Conservation (phyloP, 2,888 invertebrate genomes). For the Hirtodrosophila cameraria region DNA sequence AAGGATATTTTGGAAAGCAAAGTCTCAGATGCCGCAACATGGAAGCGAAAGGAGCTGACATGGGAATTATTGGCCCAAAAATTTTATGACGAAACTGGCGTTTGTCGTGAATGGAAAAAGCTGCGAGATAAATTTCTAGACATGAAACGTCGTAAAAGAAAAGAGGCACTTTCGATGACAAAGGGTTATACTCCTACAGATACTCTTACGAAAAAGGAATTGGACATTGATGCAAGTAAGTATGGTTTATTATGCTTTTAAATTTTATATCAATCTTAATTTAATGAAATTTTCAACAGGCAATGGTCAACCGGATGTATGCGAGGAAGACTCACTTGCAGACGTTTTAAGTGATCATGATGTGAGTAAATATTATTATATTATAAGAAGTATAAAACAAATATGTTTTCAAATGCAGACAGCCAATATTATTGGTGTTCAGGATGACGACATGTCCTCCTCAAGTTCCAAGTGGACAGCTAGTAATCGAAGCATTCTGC, state of each 20-base stretch:
- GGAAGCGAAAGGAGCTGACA: conserved; percentile 16
- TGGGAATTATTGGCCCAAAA: conserved; percentile 6
- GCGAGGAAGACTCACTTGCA: conserved; percentile 1
- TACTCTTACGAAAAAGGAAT: not conserved
- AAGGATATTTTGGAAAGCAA: conserved; percentile 18
- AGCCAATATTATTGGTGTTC: not conserved
- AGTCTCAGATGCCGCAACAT: conserved; percentile 11
- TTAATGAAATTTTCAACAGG: not conserved
- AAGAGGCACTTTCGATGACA: no score
- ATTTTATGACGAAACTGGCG: conserved; percentile 2
- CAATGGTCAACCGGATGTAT: not conserved
- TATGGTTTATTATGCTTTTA: no score
- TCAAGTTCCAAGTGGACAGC: conserved; percentile 12
- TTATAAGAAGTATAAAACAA: not conserved
- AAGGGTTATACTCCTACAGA: no score
- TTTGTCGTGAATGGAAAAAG: conserved; percentile 10
- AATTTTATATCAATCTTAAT: not conserved
- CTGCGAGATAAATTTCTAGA: conserved; percentile 15
- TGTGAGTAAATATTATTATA: not conserved
- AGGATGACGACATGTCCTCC: conserved; percentile 10
- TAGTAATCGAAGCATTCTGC: not conserved
- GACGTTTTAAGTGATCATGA: not conserved
- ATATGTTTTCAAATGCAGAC: not conserved
- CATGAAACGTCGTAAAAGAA: conserved; percentile 19
- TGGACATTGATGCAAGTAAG: conserved; percentile 1